Evolutionary conservation across 1,140 invertebrate genomes (phyloP), one percentile per base, ranked within the genome.

Genomic region (Caenorhabditis tropicalis): DNA sequence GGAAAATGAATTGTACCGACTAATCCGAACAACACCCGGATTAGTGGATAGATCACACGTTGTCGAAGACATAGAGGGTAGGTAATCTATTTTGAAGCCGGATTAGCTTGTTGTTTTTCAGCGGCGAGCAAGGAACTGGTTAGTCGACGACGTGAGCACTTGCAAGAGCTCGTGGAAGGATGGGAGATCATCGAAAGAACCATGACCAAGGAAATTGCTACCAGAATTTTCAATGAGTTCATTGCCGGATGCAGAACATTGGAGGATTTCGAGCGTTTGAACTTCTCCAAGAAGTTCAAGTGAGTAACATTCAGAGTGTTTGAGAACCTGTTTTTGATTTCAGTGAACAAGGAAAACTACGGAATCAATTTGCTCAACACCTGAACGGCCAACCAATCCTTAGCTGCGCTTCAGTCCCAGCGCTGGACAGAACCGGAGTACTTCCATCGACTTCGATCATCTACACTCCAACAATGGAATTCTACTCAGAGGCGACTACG

Each of bases 31-130:
- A 7, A 74, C 65, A 12, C 65, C 65, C n/a, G 65, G 65, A 24
- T 4, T 74, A 1, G 29, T 15, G 1, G 65, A 74, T 24, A 31
- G 16, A 19, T 43, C 36, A 27, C 33, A 31, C 16, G 16, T 74
- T n/a, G 65, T 74, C 4, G 65, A 74, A 46, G 36, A 74, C 43
- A n/a, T 74, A 1, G 65, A 74, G n/a, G 33, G 65, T 74, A 24
- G 16, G 36, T 36, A 21, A 15, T 33, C 10, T 33, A n/a, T 6
- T 2, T 27, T 29, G 7, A 3, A 21, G 2, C 27, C 21, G 29
- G 10, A 56, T 27, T n/a, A 27, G 9, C 10, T 2, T 27, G 5
- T 56, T 56, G 9, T 56, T 10, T 43, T 74, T n/a, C 65, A 74
- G 65, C 33, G 24, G n/a, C 65, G 12, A 29, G 9, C 10, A 39